Percentiles rank a stretch among this genome's conserved stretches.
phyloP scores from a whole-genome alignment of 2,888 invertebrate genomes.

The Acanthosepion pharaonis region DNA sequence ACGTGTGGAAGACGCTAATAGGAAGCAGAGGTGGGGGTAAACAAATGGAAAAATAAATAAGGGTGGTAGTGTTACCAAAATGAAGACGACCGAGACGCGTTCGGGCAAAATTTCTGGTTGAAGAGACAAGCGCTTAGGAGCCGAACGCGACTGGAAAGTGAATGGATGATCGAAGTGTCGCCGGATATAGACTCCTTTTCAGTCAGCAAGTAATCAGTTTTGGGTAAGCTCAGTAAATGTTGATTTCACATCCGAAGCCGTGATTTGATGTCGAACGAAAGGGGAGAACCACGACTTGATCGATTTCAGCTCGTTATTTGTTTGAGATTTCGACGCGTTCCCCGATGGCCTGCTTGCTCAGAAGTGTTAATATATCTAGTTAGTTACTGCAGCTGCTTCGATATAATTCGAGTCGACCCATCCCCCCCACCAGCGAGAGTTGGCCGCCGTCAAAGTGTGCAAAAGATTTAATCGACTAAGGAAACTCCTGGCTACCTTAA shows the following conservation, averaged over 20 bases:
- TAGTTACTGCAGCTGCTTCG: neutral
- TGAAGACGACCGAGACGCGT: neutral
- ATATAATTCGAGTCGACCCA: neutral
- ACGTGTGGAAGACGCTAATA: too few species aligned
- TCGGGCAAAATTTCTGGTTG: neutral
- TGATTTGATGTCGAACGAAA: neutral
- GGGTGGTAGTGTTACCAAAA: neutral
- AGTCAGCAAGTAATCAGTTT: neutral
- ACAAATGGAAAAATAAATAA: neutral
- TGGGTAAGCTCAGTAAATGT: neutral
- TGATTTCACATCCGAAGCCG: neutral
- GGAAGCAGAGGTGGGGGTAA: too few species aligned
- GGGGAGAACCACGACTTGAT: neutral
- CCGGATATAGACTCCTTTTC: slow-evolving; percentile 33
- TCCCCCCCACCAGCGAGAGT: neutral
- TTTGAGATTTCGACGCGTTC: neutral
- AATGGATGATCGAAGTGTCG: neutral
- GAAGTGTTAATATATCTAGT: neutral
- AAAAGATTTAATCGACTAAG: neutral
- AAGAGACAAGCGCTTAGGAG: neutral
- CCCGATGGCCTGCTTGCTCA: neutral
- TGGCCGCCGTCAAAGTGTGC: neutral
- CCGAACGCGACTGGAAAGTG: neutral
- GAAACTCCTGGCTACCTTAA: neutral
- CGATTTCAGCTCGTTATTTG: neutral